Evolutionary conservation across 2,113 vertebrate species (phyloP).

Genomic region (Ancistrus triradiatus): DNA sequence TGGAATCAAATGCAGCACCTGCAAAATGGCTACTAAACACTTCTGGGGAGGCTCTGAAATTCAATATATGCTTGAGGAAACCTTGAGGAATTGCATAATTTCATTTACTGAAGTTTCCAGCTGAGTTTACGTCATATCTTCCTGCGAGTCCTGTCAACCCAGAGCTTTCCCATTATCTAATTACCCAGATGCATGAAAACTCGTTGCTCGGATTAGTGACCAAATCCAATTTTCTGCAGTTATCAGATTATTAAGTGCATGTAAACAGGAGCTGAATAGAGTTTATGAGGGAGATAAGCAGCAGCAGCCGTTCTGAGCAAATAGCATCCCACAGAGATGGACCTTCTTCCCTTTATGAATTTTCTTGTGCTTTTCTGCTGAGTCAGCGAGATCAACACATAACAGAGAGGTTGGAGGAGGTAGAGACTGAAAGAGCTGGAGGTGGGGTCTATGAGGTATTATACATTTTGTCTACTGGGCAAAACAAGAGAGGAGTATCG

Average conservation of each 20-base stretch:
- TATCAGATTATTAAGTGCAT: too few species aligned
- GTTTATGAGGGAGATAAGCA: not conserved
- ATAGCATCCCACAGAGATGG: conserved; percentile 25
- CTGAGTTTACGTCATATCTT: too few species aligned
- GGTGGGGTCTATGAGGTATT: conserved; percentile 11
- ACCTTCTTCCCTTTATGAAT: conserved; percentile 24
- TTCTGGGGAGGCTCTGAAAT: too few species aligned
- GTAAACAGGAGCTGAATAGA: conserved; percentile 9
- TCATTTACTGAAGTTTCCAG: too few species aligned
- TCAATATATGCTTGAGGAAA: too few species aligned
- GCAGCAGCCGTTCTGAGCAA: not conserved
- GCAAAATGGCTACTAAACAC: too few species aligned
- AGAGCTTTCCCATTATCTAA: too few species aligned
- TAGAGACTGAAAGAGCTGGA: conserved; percentile 1
- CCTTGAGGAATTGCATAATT: too few species aligned
- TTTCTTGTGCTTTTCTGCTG: conserved; percentile 32
- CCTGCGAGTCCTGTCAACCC: not conserved
- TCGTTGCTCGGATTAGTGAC: too few species aligned
- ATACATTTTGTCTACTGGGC: conserved; percentile 17
- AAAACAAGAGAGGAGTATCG: conserved; percentile 29
- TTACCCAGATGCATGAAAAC: too few species aligned
- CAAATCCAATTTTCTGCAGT: too few species aligned
- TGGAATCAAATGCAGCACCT: too few species aligned
- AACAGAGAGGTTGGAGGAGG: conserved; percentile 10
- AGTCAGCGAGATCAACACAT: conserved; percentile 9